Percentiles rank a stretch among this genome's conserved stretches.
phyloP scores from a whole-genome alignment of 1,140 invertebrate genomes.

The Papilio aristodemus region DNA sequence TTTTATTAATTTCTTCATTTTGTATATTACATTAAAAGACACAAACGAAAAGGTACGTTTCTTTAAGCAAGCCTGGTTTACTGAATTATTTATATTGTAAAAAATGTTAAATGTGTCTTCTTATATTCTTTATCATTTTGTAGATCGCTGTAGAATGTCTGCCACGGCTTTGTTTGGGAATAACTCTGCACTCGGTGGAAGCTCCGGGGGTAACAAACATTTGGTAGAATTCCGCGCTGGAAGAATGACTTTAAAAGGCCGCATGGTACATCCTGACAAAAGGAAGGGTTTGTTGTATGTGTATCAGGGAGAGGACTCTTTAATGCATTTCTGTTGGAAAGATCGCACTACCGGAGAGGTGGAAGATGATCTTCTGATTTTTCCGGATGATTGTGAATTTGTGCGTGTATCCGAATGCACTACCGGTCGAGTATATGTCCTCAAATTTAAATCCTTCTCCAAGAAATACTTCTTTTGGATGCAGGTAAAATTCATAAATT shows the following conservation, averaged over 20 bases:
- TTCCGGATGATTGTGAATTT: constrained; percentile 99
- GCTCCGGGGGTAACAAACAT: constrained; percentile 93
- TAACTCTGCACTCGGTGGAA: constrained; percentile 86
- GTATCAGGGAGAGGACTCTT: constrained; percentile 96
- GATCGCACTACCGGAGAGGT: constrained; percentile 88
- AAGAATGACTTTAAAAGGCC: constrained; percentile 96
- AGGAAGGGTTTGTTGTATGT: constrained; percentile 97
- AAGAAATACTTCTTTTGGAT: constrained; percentile 98
- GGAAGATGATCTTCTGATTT: constrained; percentile 96
- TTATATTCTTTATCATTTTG: not conserved
- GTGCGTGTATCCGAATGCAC: constrained; percentile 96
- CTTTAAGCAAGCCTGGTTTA: not conserved
- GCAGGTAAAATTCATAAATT: constrained; percentile 85
- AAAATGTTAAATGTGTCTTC: not conserved
- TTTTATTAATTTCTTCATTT: not conserved
- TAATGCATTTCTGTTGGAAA: constrained; percentile 99
- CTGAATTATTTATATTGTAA: not conserved
- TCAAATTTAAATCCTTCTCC: constrained; percentile 97
- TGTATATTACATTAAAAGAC: not conserved
- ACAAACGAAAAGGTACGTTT: not conserved
- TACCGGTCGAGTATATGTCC: constrained; percentile 96
- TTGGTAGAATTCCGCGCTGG: constrained; percentile 97
- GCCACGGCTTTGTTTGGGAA: constrained; percentile 87
- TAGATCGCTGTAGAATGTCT: constrained; percentile 65
- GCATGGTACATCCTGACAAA: constrained; percentile 97